A percentile compares a stretch with the other conserved stretches of the same genome.
These are phyloP conservation scores for Acrocyrtus sp. DNA, from an alignment of 2,888 invertebrate genomes.

Conservation along the genomic window DNA sequence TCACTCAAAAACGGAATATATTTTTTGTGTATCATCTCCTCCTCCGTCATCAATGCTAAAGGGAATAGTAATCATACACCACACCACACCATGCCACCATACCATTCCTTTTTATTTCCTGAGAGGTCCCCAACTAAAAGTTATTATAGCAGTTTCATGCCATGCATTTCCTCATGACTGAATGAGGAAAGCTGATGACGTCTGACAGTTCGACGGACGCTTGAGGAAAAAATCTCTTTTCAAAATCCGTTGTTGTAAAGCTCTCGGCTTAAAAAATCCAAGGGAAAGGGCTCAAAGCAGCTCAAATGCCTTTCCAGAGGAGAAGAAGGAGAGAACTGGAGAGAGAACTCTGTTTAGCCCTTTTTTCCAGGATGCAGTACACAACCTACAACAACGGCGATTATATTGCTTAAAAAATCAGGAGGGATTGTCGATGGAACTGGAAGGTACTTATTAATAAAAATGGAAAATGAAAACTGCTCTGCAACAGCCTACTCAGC, in stretches of 20 bases:
- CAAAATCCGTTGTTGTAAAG: constrained; percentile 39
- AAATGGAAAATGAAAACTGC: constrained; percentile 22
- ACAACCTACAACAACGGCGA: constrained; percentile 18
- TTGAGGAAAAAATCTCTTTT: constrained; percentile 28
- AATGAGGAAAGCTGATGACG: constrained; percentile 32
- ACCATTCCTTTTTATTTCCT: too few relatives aligned
- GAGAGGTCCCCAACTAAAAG: too few relatives aligned
- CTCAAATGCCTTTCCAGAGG: constrained; percentile 30
- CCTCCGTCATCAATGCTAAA: too few relatives aligned
- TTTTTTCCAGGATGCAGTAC: constrained; percentile 10
- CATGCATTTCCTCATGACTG: constrained; percentile 5
- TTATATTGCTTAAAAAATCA: constrained; percentile 16
- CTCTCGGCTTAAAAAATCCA: constrained; percentile 41
- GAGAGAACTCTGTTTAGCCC: constrained; percentile 28
- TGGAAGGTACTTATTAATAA: too few relatives aligned
- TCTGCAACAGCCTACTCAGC: constrained; percentile 24
- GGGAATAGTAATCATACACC: too few relatives aligned
- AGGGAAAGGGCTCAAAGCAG: constrained; percentile 31
- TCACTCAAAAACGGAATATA: constrained; percentile 15
- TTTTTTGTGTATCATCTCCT: constrained; percentile 28
- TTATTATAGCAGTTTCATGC: too few relatives aligned
- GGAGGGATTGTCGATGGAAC: too few relatives aligned
- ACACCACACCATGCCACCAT: too few relatives aligned
- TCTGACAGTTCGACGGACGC: constrained; percentile 26
- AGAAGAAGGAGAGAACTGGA: constrained; percentile 13